Evolutionary conservation across 37 sponge, comb jelly and placozoan genomes (phyloP).

Genomic region (Bolinopsis microptera): DNA sequence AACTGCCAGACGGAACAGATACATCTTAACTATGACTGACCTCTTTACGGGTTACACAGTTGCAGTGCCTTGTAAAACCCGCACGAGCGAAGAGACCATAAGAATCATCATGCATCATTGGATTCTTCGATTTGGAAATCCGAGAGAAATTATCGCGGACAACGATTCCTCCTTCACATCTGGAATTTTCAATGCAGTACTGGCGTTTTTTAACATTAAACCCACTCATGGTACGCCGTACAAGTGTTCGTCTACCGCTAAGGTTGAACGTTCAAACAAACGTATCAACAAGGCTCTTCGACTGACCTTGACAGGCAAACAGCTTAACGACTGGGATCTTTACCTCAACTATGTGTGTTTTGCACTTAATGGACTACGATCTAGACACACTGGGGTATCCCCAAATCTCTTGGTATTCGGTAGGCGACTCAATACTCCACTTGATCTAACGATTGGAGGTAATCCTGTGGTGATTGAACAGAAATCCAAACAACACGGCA

Average conservation of each 20-base stretch:
- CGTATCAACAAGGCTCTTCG: background rate
- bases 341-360: background rate
- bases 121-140: background rate
- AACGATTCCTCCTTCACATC: background rate
- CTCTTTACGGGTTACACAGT: background rate
- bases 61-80: background rate
- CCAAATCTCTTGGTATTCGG: background rate
- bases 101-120: background rate
- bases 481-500: too few species aligned
- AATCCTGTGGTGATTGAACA: too few species aligned
- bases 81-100: background rate
- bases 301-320: background rate
- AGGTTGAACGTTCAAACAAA: background rate
- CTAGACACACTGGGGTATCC: background rate
- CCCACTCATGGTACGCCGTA: background rate
- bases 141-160: background rate
- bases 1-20: too few species aligned
- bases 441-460: too few species aligned
- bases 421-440: background rate
- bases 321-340: background rate
- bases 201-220: background rate
- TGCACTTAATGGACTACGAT: background rate
- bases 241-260: background rate
- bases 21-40: background rate
- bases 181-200: background rate